Conservation (phyloP, 2,113 vertebrate species). For the Zosterops japonicus region DNA sequence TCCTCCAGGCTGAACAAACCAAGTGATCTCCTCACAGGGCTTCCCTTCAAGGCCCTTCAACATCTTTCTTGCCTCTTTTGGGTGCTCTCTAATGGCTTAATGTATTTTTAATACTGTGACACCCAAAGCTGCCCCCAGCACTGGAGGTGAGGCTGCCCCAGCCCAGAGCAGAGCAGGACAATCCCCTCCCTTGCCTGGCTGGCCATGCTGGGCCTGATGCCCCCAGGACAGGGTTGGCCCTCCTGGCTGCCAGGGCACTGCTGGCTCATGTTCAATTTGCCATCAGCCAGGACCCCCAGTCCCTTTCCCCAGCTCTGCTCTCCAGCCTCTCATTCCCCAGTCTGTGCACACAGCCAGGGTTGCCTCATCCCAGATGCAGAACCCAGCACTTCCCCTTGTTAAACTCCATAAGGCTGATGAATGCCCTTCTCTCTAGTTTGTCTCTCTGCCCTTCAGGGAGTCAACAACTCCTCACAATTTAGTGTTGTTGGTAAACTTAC, state of each 20-base stretch:
- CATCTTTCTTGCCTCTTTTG: no score
- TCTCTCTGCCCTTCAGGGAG: background rate
- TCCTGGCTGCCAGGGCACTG: background rate
- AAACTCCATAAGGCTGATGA: background rate
- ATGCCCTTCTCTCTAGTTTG: background rate
- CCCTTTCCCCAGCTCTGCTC: accelerated
- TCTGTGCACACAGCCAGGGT: background rate
- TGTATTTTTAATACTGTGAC: no score
- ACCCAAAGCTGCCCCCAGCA: background rate
- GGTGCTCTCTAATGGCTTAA: no score
- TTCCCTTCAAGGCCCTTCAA: no score
- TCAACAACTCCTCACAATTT: background rate
- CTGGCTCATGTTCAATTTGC: background rate
- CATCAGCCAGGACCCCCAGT: background rate
- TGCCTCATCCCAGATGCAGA: background rate
- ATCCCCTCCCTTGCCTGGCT: background rate
- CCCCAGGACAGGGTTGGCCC: background rate
- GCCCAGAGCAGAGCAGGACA: background rate
- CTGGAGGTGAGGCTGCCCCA: accelerated
- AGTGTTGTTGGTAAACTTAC: background rate
- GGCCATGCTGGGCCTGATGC: background rate
- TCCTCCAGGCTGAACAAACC: no score
- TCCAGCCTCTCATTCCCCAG: background rate
- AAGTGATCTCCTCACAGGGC: no score
- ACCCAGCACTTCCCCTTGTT: background rate